A percentile compares a stretch with the other conserved stretches of the same genome.
These are phyloP conservation scores for Synanthedon tipuliformis DNA, from an alignment of 2,888 invertebrate genomes.

Conservation along the genomic window DNA sequence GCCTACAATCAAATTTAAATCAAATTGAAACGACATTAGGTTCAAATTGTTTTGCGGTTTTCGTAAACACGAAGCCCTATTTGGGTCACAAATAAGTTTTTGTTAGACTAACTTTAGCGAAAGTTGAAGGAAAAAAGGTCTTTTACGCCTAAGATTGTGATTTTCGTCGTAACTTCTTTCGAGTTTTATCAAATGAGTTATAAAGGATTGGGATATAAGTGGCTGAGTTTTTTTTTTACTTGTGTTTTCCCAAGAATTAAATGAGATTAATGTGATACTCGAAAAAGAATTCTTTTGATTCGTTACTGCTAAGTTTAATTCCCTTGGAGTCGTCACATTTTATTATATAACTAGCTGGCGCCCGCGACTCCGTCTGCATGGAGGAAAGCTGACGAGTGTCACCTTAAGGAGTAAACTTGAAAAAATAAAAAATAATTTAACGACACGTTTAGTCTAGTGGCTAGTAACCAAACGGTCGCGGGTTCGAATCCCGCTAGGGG, in stretches of 20 bases:
- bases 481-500: no score
- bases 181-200: conserved; percentile 30
- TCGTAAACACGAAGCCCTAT: background rate
- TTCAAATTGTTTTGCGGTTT: background rate
- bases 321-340: no score
- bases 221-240: background rate
- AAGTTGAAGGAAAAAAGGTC: conserved; percentile 4
- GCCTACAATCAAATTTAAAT: background rate
- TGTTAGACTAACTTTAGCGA: background rate
- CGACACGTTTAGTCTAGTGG: no score
- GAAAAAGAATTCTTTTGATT: no score
- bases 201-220: background rate
- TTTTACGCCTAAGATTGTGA: conserved; percentile 11
- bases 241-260: background rate
- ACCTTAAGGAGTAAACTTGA: no score
- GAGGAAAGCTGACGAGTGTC: no score
- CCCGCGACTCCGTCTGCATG: no score
- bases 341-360: no score
- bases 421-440: no score
- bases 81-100: background rate
- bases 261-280: background rate
- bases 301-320: no score
- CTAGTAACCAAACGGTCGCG: no score
- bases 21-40: background rate
- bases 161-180: conserved; percentile 8